phyloP scores from a whole-genome alignment of 2,888 invertebrate genomes.

The Omphaloscelis lunosa region DNA sequence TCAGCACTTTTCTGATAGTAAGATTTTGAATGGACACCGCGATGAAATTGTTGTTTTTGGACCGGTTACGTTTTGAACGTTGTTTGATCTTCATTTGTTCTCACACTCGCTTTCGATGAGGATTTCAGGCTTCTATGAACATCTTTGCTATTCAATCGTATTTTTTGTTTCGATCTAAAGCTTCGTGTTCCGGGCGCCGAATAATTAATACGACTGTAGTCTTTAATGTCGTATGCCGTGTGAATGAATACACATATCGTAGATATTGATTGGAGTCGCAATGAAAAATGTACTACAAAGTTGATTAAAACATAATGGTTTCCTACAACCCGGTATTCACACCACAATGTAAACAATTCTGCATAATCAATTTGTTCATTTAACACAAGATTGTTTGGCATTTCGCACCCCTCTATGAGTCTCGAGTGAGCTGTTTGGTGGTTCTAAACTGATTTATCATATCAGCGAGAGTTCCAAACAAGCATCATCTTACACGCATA shows the following conservation, averaged over 20 bases:
- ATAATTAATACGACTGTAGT: slow-evolving; percentile 40
- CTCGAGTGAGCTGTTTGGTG: slow-evolving; percentile 87
- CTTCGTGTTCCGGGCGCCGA: slow-evolving; percentile 22
- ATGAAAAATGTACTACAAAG: slow-evolving; percentile 23
- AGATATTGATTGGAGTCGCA: slow-evolving; percentile 5
- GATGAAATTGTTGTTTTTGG: slow-evolving; percentile 70
- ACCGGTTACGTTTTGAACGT: slow-evolving; percentile 58
- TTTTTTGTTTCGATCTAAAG: slow-evolving; percentile 13
- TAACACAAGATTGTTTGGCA: slow-evolving; percentile 84
- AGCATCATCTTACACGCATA: slow-evolving; percentile 90
- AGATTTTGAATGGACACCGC: slow-evolving; percentile 63
- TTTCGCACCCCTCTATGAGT: slow-evolving; percentile 82
- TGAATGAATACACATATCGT: slow-evolving; percentile 39
- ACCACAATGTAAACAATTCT: slow-evolving; percentile 67
- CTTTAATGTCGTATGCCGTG: slow-evolving; percentile 11
- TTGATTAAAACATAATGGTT: slow-evolving; percentile 31
- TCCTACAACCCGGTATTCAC: slow-evolving; percentile 13
- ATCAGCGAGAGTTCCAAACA: slow-evolving; percentile 87
- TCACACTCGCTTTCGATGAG: slow-evolving; percentile 32
- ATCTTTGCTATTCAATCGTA: slow-evolving; percentile 39
- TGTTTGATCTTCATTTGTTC: slow-evolving; percentile 48
- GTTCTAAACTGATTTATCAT: slow-evolving; percentile 90
- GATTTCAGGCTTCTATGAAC: slow-evolving; percentile 39
- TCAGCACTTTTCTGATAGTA: slow-evolving; percentile 62
- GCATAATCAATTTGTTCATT: slow-evolving; percentile 86